Conservation (phyloP, 2,113 vertebrate genomes). For the rabbit (Oryctolagus cuniculus) region DNA sequence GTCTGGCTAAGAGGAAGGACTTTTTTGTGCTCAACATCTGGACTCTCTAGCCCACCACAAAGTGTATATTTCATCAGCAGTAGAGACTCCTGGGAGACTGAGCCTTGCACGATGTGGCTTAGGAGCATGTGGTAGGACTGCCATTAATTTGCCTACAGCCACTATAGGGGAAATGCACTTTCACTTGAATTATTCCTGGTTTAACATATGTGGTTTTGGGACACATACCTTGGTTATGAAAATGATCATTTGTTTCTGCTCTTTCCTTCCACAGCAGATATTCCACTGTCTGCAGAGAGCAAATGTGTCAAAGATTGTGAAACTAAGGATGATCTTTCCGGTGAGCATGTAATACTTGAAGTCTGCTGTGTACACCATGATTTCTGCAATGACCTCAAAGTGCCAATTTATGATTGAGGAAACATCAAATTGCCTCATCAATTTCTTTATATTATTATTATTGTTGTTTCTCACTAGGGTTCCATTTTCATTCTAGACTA, state of each 20-base stretch:
- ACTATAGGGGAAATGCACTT: not conserved
- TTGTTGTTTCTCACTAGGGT: not conserved
- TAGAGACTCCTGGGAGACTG: not conserved
- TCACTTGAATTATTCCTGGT: not conserved
- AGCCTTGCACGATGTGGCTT: not conserved
- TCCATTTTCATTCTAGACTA: not conserved
- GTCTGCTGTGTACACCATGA: not conserved
- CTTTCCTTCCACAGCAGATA: not conserved
- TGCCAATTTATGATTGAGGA: not conserved
- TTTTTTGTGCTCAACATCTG: not conserved
- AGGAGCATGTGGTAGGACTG: not conserved
- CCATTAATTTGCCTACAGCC: no score
- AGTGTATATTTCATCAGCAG: not conserved
- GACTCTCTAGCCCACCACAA: not conserved
- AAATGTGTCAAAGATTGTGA: not conserved
- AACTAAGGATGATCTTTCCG: fast-evolving
- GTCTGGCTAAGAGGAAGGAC: not conserved
- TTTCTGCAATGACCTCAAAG: not conserved
- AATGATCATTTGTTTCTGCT: not conserved
- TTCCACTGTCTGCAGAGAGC: fast-evolving
- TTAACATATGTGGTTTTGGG: not conserved
- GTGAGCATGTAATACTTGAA: fast-evolving
- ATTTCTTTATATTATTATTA: not conserved
- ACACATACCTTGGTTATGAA: not conserved
- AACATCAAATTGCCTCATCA: not conserved